These are phyloP conservation scores for Blomia tropicalis DNA, from an alignment of 2,888 invertebrate species.

Conservation along the genomic window DNA sequence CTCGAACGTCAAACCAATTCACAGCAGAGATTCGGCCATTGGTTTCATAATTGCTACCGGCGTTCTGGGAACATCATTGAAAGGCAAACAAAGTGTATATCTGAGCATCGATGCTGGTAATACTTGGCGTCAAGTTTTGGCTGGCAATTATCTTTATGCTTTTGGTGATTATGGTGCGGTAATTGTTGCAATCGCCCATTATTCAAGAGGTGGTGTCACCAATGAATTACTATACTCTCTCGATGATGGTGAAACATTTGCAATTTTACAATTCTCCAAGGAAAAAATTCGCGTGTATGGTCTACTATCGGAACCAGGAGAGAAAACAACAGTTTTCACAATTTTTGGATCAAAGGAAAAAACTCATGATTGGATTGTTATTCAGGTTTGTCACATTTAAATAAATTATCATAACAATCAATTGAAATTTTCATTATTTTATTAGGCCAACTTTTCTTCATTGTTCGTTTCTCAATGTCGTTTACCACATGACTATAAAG, in stretches of 20 bases:
- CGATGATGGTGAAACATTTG: constrained; percentile 61
- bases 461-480: constrained; percentile 21
- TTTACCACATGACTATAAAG: constrained; percentile 56
- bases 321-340: constrained; percentile 75
- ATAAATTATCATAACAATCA: background rate
- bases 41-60: constrained; percentile 76
- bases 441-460: constrained; percentile 13
- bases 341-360: constrained; percentile 68
- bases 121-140: constrained; percentile 56
- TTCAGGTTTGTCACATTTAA: no score
- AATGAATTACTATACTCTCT: constrained; percentile 61
- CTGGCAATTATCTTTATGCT: constrained; percentile 66
- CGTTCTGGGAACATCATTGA: constrained; percentile 56
- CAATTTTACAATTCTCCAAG: constrained; percentile 49
- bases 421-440: background rate
- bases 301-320: constrained; percentile 82
- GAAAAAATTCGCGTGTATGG: constrained; percentile 67
- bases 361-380: constrained; percentile 54
- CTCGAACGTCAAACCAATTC: constrained; percentile 61
- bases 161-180: constrained; percentile 82
- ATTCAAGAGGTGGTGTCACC: constrained; percentile 54
- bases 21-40: constrained; percentile 69
- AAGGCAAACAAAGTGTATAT: constrained; percentile 60
- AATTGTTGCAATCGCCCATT: constrained; percentile 65
- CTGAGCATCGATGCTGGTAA: constrained; percentile 64